Evolutionary conservation across 2,113 vertebrate genomes (phyloP).

Genomic region (Natator depressus): DNA sequence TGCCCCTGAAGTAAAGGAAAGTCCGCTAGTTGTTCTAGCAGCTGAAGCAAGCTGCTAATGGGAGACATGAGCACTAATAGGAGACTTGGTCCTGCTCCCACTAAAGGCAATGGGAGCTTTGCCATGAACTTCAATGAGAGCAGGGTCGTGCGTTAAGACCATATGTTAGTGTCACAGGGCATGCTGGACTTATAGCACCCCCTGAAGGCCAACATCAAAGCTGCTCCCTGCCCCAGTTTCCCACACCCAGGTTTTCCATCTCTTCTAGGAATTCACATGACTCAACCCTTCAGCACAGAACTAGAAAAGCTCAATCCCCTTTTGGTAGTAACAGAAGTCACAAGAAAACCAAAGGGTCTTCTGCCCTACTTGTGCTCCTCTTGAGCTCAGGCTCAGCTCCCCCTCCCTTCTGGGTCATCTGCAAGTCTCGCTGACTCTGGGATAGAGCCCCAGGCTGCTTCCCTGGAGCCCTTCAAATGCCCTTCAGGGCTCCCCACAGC

Average conservation of each 20-base stretch:
- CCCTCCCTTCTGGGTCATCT: not conserved
- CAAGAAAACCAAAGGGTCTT: not conserved
- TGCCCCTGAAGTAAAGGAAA: not conserved
- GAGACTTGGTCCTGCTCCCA: not conserved
- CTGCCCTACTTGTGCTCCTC: not conserved
- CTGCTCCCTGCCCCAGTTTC: not conserved
- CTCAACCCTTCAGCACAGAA: not conserved
- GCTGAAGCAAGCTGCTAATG: not conserved
- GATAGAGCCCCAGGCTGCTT: not conserved
- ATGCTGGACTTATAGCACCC: not conserved
- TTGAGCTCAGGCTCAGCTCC: not conserved
- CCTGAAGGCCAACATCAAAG: not conserved
- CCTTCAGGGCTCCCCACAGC: not conserved
- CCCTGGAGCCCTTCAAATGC: not conserved
- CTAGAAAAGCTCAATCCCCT: not conserved
- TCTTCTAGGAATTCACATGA: not conserved
- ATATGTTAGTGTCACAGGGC: not conserved
- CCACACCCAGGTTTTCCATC: not conserved
- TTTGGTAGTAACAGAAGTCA: not conserved
- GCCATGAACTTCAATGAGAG: not conserved
- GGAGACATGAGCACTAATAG: accelerated
- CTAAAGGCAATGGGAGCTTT: not conserved
- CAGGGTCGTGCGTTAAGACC: not conserved
- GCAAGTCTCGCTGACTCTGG: no score
- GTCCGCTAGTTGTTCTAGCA: not conserved